Conservation (phyloP, 1,140 invertebrate species). For the Drosophila mauritiana region DNA sequence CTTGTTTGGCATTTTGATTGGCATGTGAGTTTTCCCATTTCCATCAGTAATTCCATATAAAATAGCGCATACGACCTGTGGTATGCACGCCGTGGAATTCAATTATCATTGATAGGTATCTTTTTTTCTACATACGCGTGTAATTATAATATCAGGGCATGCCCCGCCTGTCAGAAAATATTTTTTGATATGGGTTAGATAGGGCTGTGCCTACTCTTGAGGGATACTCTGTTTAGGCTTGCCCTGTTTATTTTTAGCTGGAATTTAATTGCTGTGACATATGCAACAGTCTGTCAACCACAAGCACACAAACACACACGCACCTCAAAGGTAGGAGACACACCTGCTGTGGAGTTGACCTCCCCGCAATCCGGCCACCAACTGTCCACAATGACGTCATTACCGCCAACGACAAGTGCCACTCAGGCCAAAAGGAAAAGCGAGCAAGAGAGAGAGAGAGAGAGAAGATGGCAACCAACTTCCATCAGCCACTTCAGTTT, state of each 20-base stretch:
- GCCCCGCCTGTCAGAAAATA: slow-evolving; percentile 1
- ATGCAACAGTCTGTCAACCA: slow-evolving; percentile 45
- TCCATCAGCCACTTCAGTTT: slow-evolving; percentile 62
- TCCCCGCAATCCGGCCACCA: slow-evolving; percentile 22
- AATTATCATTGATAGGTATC: slow-evolving; percentile 24
- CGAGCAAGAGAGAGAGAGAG: slow-evolving; percentile 18
- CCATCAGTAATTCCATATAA: slow-evolving; percentile 9
- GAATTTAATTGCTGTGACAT: slow-evolving; percentile 48
- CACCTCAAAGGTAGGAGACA: slow-evolving; percentile 11
- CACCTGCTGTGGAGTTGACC: slow-evolving; percentile 26
- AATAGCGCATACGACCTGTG: slow-evolving; percentile 67
- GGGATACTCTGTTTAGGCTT: background rate
- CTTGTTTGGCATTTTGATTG: slow-evolving; percentile 46
- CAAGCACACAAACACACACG: slow-evolving; percentile 1
- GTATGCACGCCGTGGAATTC: slow-evolving; percentile 20
- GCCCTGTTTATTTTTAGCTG: slow-evolving; percentile 35
- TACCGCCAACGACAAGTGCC: slow-evolving; percentile 67
- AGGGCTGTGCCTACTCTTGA: background rate
- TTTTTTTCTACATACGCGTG: slow-evolving; percentile 17
- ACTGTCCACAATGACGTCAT: slow-evolving; percentile 73
- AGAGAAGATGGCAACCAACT: slow-evolving; percentile 1
- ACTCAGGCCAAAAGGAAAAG: slow-evolving; percentile 34
- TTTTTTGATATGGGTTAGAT: slow-evolving; percentile 24
- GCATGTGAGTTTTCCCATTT: slow-evolving; percentile 9
- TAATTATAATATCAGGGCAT: slow-evolving; percentile 37